Conservation (phyloP, 1,140 invertebrate species). For the Limonius californicus region DNA sequence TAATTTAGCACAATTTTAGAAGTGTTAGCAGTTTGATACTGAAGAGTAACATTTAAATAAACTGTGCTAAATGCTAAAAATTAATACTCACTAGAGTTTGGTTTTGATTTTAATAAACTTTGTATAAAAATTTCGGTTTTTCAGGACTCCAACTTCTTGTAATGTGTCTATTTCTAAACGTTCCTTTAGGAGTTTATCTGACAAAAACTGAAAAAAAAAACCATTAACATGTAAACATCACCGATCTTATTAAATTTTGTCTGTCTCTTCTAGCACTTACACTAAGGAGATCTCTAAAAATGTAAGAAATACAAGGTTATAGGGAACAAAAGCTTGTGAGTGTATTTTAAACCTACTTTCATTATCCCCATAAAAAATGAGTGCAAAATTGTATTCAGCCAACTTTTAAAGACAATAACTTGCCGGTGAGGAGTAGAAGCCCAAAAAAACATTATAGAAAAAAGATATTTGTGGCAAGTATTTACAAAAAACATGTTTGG, state of each 20-base stretch:
- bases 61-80: not conserved
- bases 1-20: not conserved
- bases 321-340: no score
- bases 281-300: no score
- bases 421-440: no score
- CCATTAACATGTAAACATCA: not conserved
- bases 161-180: conserved; percentile 89
- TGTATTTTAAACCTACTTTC: no score
- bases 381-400: no score
- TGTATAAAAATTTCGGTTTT: conserved; percentile 87
- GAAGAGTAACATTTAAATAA: not conserved
- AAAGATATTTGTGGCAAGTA: no score
- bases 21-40: not conserved
- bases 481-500: no score
- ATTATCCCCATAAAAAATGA: no score
- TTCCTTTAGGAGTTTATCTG: conserved; percentile 85
- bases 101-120: conserved; percentile 99
- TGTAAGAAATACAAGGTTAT: no score
- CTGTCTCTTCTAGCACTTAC: no score
- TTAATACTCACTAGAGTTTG: conserved; percentile 88
- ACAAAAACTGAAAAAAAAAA: conserved; percentile 59
- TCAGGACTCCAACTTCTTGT: conserved; percentile 88
- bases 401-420: no score
- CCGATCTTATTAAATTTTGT: not conserved
- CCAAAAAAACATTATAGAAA: no score